Evolutionary conservation across 2,888 invertebrate genomes (phyloP), one percentile per base, ranked within the genome.

Genomic region (Drosophila incognita): DNA sequence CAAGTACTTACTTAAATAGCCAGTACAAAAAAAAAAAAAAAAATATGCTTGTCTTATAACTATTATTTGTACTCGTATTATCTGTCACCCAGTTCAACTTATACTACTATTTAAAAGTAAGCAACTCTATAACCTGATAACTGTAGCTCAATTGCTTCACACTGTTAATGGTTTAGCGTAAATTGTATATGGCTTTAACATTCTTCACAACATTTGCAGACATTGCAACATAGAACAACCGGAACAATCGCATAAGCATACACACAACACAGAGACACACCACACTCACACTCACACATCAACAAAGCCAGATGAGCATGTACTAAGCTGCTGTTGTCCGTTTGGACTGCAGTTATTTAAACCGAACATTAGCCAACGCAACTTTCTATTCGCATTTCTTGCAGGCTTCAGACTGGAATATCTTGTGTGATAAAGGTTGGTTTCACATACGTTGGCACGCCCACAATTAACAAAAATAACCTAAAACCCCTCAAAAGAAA

Each of bases 371-470:
- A 87, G 85, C 67, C 75, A 85, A 81, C 61, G 89, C 89, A 81
- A 87, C 70, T 85, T 86, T 90, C 72, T 82, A 82, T 83, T 82
- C 81, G 83, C 78, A 83, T 90, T 87, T 83, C 79, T 92, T 92
- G 74, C 91, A 92, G 91, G 91, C 89, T 91, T 89, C 90, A 91
- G 90, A 84, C 92, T 92, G 91, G 91, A 92, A 86, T 92, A 92
- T 84, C 92, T 92, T 85, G 92, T 92, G 91, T 92, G 92, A 92
- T 92, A 89, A 91, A 92, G 91, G 91, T 92, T 91, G 88, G 92
- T 92, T 87, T 76, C 76, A 70, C 61, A 58, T 53, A 57, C 68
- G 73, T 74, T 83, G 87, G 69, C 80, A 62, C 61, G 81, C 70
- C 77, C 52, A 74, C 56, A 65, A 29, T 8, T 46, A 21, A 51